Evolutionary conservation across 1,140 invertebrate genomes (phyloP).

Genomic region (Muscidifurax raptorellus): DNA sequence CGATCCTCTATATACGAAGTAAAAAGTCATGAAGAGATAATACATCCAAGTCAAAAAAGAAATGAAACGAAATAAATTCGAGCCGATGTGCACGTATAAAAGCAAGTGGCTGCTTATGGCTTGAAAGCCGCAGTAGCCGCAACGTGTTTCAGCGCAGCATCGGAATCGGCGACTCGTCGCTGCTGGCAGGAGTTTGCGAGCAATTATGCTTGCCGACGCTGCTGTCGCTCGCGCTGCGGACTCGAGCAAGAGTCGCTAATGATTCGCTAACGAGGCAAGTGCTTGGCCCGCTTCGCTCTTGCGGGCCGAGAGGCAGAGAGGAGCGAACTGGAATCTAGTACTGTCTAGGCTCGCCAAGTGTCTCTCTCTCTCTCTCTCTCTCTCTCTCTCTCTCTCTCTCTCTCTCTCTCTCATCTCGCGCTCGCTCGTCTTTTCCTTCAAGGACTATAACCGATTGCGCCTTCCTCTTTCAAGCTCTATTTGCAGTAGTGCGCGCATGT

Average conservation of each 20-base stretch:
- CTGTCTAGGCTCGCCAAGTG: not conserved
- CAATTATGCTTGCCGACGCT: constrained; percentile 39
- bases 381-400: too few species aligned
- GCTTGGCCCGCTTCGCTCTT: constrained; percentile 58
- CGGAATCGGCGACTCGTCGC: not conserved
- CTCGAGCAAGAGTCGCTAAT: constrained; percentile 64
- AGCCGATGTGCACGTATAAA: not conserved
- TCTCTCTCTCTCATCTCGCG: too few species aligned
- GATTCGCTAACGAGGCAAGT: constrained; percentile 68
- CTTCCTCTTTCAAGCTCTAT: not conserved
- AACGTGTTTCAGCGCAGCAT: not conserved
- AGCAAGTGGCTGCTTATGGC: not conserved
- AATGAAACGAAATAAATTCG: not conserved
- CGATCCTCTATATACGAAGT: too few species aligned
- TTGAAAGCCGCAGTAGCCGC: not conserved
- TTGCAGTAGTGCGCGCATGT: not conserved
- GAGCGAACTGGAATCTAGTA: constrained; percentile 5
- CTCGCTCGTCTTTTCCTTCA: not conserved
- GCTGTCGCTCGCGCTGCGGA: constrained; percentile 47
- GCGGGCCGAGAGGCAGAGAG: not conserved
- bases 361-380: too few species aligned
- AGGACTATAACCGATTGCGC: constrained; percentile 41
- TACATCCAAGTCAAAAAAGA: not conserved
- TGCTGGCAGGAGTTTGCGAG: constrained; percentile 25
- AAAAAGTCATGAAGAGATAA: too few species aligned